Evolutionary conservation across 2,888 invertebrate species (phyloP), one percentile per base, ranked within the genome.

Genomic region (Tachina fera): DNA sequence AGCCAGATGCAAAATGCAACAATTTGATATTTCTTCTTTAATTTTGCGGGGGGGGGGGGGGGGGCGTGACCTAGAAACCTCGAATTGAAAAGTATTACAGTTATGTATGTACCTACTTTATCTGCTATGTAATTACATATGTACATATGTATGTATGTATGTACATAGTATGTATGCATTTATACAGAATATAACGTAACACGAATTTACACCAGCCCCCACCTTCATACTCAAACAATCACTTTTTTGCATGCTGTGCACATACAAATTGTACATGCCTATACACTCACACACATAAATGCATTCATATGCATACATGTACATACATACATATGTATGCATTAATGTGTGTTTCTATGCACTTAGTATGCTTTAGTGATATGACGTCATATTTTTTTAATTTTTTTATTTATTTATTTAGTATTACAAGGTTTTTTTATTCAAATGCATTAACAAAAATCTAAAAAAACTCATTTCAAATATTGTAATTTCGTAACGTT

Each of bases 21-120:
- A 83, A 79, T 68, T 83, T 67, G 22, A 60, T 60, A 16, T 16
- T 53, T 41, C 8, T 3, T 22, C 16, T 53, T 47, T 14, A 58
- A 58, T 16, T 63, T 31, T 31, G 31, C 31, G 51, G 76, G 61
- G 75, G 83, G 86, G 83, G 86, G 51, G 76, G 61, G 75, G 83
- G 86, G 83, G 86, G 75, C 76, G 80, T 83, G 83, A 80, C 86
- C 86, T 58, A 86, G 56, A 79, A 86, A 83, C 76, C 86, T 72
- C 60, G 43, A 65, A 82, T 82, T 76, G 10, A 51, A 71, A 56
- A 47, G 14, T 41, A 41, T 45, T 72, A 39, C 11, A 68, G 39
- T 31, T 19, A 60, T n/a, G 41, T 39, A 60, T n/a, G 9, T n/a
- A 39, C 31, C n/a, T n/a, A 39, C 31, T 14, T 10, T 31, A 60